Conservation (phyloP, 2,888 invertebrate genomes). For the Bimastos eiseni region DNA sequence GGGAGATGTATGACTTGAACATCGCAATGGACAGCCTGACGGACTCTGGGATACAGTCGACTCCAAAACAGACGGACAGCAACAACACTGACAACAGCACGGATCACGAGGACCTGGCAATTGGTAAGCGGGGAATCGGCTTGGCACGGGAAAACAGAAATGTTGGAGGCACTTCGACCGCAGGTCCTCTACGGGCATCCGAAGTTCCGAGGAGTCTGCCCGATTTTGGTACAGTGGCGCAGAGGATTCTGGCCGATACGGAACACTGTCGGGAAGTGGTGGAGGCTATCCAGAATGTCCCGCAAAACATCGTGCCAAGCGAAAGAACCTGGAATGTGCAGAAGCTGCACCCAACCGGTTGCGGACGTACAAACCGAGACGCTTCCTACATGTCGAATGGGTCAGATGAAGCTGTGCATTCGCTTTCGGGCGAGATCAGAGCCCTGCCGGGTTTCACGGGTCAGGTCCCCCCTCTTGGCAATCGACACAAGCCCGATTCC, state of each 20-base stretch:
- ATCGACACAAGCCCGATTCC: neutral
- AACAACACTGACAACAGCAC: conserved; percentile 15
- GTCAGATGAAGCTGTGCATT: neutral
- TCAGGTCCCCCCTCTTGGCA: neutral
- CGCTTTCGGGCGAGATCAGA: neutral
- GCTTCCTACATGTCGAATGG: neutral
- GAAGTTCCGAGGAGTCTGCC: neutral
- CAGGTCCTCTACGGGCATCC: neutral
- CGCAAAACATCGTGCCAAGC: neutral
- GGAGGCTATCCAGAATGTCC: neutral
- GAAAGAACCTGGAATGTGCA: neutral
- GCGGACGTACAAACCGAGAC: neutral
- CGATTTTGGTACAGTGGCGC: neutral
- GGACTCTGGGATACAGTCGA: conserved; percentile 1
- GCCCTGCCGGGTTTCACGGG: neutral
- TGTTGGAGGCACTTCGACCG: neutral
- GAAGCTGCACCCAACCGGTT: neutral
- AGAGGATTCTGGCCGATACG: neutral
- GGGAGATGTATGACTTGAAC: neutral
- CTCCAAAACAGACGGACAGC: conserved; percentile 16
- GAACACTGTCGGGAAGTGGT: neutral
- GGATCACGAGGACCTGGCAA: neutral
- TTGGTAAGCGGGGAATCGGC: neutral
- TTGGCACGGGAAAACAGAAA: neutral
- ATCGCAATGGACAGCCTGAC: neutral